These are phyloP conservation scores for Sphenodon punctatus DNA, from an alignment of 2,797 vertebrate species.

Conservation along the genomic window DNA sequence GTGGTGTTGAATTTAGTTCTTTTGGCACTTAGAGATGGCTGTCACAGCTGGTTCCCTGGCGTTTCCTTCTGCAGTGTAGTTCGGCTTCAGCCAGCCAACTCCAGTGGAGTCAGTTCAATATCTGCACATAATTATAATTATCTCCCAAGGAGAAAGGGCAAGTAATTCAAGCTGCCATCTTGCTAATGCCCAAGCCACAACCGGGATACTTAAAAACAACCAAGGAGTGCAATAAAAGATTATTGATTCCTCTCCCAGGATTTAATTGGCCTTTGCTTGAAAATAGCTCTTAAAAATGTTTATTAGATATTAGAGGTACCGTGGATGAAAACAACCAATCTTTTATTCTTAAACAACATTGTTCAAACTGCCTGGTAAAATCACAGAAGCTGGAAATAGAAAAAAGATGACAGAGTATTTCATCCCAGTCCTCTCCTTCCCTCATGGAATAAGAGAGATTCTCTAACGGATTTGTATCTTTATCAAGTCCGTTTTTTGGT, in stretches of 20 bases:
- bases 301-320: too few relatives aligned
- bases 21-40: slow-evolving; percentile 40
- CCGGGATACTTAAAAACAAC: slow-evolving; percentile 28
- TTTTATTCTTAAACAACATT: too few relatives aligned
- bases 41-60: slow-evolving; percentile 28
- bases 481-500: too few relatives aligned
- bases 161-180: slow-evolving; percentile 26
- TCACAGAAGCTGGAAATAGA: background rate
- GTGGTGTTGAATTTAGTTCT: slow-evolving; percentile 12
- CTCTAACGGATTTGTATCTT: too few relatives aligned
- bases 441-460: too few relatives aligned
- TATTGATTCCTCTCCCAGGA: slow-evolving; percentile 25
- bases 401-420: background rate
- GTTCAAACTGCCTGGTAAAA: background rate
- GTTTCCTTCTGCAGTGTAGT: slow-evolving; percentile 45
- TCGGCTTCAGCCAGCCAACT: background rate
- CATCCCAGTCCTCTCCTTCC: too few relatives aligned
- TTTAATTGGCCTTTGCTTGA: slow-evolving; percentile 10
- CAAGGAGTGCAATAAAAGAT: slow-evolving; percentile 44
- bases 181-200: slow-evolving; percentile 25
- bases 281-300: background rate
- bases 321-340: too few relatives aligned
- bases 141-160: slow-evolving; percentile 67
- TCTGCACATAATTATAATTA: slow-evolving; percentile 31
- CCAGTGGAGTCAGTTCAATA: background rate